Percentiles rank a stretch among this genome's conserved stretches.
These are phyloP conservation scores for Chamaetylas fuelleborni DNA, from an alignment of 2,113 vertebrate genomes.

Conservation along the genomic window DNA sequence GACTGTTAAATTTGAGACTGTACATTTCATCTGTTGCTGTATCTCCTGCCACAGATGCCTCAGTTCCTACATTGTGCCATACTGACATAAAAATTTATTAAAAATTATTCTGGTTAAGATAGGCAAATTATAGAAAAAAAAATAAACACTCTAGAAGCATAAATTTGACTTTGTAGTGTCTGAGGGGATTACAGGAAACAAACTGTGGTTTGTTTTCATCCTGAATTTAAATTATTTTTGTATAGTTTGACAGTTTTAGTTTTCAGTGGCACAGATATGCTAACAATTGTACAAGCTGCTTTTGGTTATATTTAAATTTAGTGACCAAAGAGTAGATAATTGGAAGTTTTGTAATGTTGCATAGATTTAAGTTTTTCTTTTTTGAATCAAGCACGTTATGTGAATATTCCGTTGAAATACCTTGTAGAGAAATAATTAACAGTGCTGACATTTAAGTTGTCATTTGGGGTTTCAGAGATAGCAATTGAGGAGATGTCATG, in stretches of 20 bases:
- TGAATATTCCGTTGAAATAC: slow-evolving; percentile 13
- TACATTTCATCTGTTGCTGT: background rate
- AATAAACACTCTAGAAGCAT: background rate
- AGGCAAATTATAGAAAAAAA: background rate
- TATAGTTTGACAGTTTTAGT: background rate
- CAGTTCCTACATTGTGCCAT: background rate
- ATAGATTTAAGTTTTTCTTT: background rate
- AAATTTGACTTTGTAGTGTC: background rate
- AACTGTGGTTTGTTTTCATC: background rate
- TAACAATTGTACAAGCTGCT: background rate
- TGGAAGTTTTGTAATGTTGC: background rate
- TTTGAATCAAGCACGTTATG: background rate
- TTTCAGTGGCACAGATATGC: background rate
- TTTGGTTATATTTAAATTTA: background rate
- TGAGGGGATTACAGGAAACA: background rate
- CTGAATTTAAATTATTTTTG: background rate
- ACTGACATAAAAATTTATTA: background rate
- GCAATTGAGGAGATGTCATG: background rate
- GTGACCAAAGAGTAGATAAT: background rate
- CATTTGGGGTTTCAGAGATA: background rate
- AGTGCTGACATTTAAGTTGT: slow-evolving; percentile 44
- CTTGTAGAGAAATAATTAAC: slow-evolving; percentile 31
- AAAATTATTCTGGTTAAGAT: background rate
- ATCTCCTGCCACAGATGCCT: background rate
- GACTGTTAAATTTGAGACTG: background rate